Evolutionary conservation across 1,140 invertebrate genomes (phyloP).

Genomic region (Anastrepha obliqua): DNA sequence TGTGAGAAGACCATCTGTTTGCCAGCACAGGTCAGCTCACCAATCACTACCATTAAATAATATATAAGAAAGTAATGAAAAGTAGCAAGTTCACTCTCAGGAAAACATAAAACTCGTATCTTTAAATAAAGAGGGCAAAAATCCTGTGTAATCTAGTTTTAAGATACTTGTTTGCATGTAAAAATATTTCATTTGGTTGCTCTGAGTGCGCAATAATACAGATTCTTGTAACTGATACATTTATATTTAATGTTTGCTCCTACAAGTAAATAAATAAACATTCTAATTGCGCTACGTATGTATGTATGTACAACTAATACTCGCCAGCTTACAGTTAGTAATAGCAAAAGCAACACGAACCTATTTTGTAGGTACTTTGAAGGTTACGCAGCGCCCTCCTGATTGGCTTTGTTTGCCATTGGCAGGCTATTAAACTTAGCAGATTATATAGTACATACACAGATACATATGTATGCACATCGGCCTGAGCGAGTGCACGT

Average conservation of each 20-base stretch:
- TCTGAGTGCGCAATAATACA: neutral
- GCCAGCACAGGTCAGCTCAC: neutral
- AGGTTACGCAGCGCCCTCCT: neutral
- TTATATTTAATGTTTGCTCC: neutral
- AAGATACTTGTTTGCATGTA: neutral
- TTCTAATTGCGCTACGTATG: neutral
- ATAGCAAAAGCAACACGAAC: neutral
- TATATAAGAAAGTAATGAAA: conserved; percentile 5
- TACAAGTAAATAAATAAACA: conserved; percentile 23
- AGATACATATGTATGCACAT: neutral
- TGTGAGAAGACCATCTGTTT: neutral
- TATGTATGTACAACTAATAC: no score
- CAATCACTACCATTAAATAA: neutral
- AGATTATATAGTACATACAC: neutral
- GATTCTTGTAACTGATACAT: neutral
- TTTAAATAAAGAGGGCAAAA: neutral
- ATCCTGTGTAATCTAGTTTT: neutral
- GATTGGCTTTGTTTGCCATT: neutral
- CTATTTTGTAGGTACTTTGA: neutral
- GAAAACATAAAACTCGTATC: neutral
- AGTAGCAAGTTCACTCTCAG: neutral
- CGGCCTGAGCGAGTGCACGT: neutral
- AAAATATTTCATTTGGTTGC: conserved; percentile 7
- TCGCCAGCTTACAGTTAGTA: neutral
- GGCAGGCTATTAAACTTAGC: conserved; percentile 3